Percentiles rank a stretch among this genome's conserved stretches.
phyloP scores from a whole-genome alignment of 2,113 vertebrate species.

The Geococcyx californianus region DNA sequence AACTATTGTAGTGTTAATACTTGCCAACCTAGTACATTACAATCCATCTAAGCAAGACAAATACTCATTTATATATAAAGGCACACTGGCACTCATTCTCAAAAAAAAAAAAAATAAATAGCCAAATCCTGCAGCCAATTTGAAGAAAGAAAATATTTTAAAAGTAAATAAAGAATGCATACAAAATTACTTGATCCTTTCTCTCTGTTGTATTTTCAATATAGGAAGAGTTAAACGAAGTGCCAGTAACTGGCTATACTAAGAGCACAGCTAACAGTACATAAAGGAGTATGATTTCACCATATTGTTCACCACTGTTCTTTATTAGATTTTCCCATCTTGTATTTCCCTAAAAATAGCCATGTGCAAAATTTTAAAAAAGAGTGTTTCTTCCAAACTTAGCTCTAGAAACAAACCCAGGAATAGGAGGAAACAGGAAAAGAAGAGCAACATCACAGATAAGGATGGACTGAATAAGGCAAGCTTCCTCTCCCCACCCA shows the following conservation, averaged over 20 bases:
- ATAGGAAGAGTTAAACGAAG: not conserved
- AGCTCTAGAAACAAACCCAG: not conserved
- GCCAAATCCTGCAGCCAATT: not conserved
- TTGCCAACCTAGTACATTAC: not conserved
- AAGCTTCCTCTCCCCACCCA: not conserved
- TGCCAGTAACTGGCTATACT: not conserved
- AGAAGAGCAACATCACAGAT: not conserved
- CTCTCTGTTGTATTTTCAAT: not conserved
- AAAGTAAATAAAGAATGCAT: not conserved
- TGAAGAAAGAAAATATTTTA: not conserved
- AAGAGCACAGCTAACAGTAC: not conserved
- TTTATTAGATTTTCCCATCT: not conserved
- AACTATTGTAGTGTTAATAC: slow-evolving; percentile 23
- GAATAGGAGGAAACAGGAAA: not conserved
- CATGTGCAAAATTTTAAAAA: not conserved
- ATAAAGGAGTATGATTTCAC: not conserved
- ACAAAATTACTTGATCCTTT: not conserved
- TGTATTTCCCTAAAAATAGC: not conserved
- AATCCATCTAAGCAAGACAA: slow-evolving; percentile 1
- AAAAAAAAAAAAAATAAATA: not conserved
- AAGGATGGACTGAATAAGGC: not conserved
- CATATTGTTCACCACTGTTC: not conserved
- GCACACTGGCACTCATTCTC: not conserved
- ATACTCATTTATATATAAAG: slow-evolving; percentile 2
- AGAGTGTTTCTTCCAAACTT: not conserved